Evolutionary conservation across 2,888 invertebrate species (phyloP).

Genomic region (Ectropis crepuscularia): DNA sequence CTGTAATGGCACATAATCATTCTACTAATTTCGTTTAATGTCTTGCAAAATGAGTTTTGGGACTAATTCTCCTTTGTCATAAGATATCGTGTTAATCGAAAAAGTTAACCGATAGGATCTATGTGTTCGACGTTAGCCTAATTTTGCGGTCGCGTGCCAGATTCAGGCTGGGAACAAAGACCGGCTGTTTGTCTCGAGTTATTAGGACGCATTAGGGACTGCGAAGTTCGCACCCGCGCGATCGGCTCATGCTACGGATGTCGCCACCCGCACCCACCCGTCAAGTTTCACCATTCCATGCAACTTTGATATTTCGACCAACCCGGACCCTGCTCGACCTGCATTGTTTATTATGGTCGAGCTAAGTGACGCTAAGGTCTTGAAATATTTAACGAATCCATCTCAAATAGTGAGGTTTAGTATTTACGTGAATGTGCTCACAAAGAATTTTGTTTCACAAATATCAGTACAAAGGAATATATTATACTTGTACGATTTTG

Average conservation of each 20-base stretch:
- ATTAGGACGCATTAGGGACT: slow-evolving; percentile 50
- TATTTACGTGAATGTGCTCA: no score
- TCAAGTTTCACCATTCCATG: slow-evolving; percentile 43
- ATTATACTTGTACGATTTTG: no score
- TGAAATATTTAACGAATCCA: slow-evolving; percentile 10
- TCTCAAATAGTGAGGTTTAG: not conserved
- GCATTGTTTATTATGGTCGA: slow-evolving; percentile 45
- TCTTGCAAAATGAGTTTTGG: slow-evolving; percentile 8
- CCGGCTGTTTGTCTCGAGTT: slow-evolving; percentile 57
- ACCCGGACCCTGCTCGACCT: slow-evolving; percentile 39
- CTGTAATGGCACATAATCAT: not conserved
- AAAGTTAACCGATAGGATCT: slow-evolving; percentile 30
- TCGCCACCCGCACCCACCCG: slow-evolving; percentile 40
- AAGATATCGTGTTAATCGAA: slow-evolving; percentile 36
- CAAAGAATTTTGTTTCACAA: no score
- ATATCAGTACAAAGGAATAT: no score
- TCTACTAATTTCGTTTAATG: not conserved
- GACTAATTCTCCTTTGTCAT: slow-evolving; percentile 13
- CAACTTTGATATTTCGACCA: slow-evolving; percentile 52
- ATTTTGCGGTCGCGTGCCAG: slow-evolving; percentile 60
- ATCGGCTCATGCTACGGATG: slow-evolving; percentile 51
- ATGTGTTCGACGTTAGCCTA: slow-evolving; percentile 33
- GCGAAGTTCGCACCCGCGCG: slow-evolving; percentile 42
- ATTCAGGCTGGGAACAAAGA: slow-evolving; percentile 51
- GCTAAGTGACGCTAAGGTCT: slow-evolving; percentile 11